Evolutionary conservation across 2,888 invertebrate genomes (phyloP).

Genomic region (Drosophila greeni): DNA sequence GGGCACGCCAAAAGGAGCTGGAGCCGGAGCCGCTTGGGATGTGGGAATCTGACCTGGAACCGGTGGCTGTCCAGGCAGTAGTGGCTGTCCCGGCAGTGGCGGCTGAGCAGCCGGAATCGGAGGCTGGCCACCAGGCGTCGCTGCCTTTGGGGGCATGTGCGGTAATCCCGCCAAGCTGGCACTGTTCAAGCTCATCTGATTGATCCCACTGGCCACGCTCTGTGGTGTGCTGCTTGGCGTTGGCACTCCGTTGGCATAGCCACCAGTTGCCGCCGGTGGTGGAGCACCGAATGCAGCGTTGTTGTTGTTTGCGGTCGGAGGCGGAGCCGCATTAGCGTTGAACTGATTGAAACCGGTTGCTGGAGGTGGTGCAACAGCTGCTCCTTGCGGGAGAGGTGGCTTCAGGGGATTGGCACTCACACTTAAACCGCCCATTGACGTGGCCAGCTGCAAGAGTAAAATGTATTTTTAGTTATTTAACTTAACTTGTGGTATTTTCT

Average conservation of each 20-base stretch:
- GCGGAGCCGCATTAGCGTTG: slow-evolving; percentile 53
- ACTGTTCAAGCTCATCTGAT: slow-evolving; percentile 76
- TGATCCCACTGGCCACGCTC: slow-evolving; percentile 60
- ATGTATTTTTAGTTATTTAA: slow-evolving; percentile 38
- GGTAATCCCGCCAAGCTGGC: slow-evolving; percentile 74
- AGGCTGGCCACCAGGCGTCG: slow-evolving; percentile 29
- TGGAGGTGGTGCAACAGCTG: slow-evolving; percentile 25
- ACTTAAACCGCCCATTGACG: slow-evolving; percentile 74
- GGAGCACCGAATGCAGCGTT: slow-evolving; percentile 48
- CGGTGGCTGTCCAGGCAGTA: slow-evolving; percentile 13
- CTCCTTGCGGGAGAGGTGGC: slow-evolving; percentile 42
- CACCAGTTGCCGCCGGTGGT: slow-evolving; percentile 28
- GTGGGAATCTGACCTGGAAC: slow-evolving; percentile 20
- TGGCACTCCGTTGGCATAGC: slow-evolving; percentile 64
- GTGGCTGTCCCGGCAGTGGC: slow-evolving; percentile 34
- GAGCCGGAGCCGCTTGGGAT: slow-evolving; percentile 11
- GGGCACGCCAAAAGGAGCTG: slow-evolving; percentile 31
- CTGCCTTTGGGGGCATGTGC: slow-evolving; percentile 75
- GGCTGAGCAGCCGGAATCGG: slow-evolving; percentile 27
- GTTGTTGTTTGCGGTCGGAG: slow-evolving; percentile 50
- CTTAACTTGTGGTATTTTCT: slow-evolving; percentile 19
- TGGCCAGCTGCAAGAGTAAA: slow-evolving; percentile 61
- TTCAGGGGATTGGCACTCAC: slow-evolving; percentile 71
- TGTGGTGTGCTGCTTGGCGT: slow-evolving; percentile 51
- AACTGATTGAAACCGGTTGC: slow-evolving; percentile 56